Base-by-base conservation (phyloP, 2,797 vertebrate genomes). In the Scyliorhinus canicula region DNA sequence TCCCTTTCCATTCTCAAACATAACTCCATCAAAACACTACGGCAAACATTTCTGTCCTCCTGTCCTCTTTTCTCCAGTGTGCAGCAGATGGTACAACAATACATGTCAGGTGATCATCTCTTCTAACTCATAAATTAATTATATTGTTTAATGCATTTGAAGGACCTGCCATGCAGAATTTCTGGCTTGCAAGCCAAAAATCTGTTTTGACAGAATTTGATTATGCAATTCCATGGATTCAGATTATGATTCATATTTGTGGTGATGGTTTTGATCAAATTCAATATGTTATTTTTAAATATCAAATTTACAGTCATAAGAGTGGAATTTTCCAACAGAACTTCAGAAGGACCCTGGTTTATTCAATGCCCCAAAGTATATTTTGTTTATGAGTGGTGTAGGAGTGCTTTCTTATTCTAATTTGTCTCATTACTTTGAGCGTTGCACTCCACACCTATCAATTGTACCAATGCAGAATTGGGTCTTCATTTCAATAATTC, bases 151-250 rank as follows among this genome's bases (percentile, higher is more conserved):
- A 69, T 47, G 40, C 63, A 63, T 40, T 93, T 69, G 65, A 93
- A 93, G 40, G 57, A 12, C 91, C 63, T 65, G 91, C 7, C 40
- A 93, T 11, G n/a, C 65, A 16, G 26, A 67, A 44, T 26, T 44
- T 93, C 91, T 47, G 44, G 3, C 91, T 69, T 47, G 60, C 40
- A 93, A 67, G 40, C 60, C 24, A 93, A 93, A 93, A 93, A 65
- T 35, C 55, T n/a, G 31, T 88, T n/a, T 88, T 88, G 14, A n/a
- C 85, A 88, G 31, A 60, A 55, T 88, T 35, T 88, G 55, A 35
- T 57, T 88, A n/a, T 88, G 52, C 60, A n/a, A 85, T 16, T 57
- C 3, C 85, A 88, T 35, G 52, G 52, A 11, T 57, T 31, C 31
- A n/a, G 52, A n/a, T 6, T 60, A 35, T 4, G 31, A 57, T 31